Evolutionary conservation across 2,797 vertebrate genomes (phyloP).

Genomic region (Mus spretus): DNA sequence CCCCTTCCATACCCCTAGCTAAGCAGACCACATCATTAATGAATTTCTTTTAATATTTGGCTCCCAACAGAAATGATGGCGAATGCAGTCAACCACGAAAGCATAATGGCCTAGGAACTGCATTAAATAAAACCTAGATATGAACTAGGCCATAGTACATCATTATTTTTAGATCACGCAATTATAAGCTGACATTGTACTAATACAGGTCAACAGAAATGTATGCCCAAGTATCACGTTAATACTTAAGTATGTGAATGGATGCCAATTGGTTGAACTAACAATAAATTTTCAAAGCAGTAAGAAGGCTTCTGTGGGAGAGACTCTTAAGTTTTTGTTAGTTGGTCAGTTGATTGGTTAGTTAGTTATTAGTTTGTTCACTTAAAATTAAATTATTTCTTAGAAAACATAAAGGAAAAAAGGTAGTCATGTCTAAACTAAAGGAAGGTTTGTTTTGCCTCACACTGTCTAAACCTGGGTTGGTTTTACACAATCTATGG

Average conservation of each 20-base stretch:
- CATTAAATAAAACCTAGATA: constrained; percentile 41
- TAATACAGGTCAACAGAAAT: constrained; percentile 49
- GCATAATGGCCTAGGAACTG: constrained; percentile 49
- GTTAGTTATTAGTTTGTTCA: neutral
- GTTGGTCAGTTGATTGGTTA: neutral
- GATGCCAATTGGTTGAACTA: constrained; percentile 56
- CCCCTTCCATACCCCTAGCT: constrained; percentile 18
- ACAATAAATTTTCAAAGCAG: constrained; percentile 54
- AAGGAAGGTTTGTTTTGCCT: constrained; percentile 20
- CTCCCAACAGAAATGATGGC: constrained; percentile 5
- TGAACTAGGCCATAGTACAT: constrained; percentile 10
- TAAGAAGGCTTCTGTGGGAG: constrained; percentile 51
- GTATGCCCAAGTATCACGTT: constrained; percentile 23
- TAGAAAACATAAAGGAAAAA: neutral
- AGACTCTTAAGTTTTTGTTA: neutral
- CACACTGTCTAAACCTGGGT: neutral
- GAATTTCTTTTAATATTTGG: neutral
- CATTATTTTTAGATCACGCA: constrained; percentile 64
- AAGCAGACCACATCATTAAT: constrained; percentile 60
- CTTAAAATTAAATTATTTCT: constrained; percentile 47
- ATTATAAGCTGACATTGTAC: constrained; percentile 58
- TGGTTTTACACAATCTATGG: neutral
- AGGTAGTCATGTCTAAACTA: neutral
- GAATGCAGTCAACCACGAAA: constrained; percentile 57
- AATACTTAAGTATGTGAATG: neutral